Percentiles rank a stretch among this genome's conserved stretches.
phyloP scores from a whole-genome alignment of 2,797 vertebrate species.

The Artibeus lituratus region DNA sequence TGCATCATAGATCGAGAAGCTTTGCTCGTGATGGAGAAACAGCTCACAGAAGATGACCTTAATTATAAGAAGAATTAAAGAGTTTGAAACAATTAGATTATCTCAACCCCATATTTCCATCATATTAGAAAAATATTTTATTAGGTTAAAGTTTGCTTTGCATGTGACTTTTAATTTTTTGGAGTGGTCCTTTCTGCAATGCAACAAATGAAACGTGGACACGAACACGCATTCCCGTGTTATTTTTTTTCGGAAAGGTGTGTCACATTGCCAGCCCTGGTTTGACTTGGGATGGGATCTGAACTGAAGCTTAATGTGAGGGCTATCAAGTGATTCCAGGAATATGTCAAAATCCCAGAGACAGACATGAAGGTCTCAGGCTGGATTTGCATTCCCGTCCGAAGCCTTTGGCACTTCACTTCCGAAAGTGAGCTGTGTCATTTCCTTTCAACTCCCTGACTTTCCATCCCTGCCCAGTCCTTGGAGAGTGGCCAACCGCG shows the following conservation, averaged over 20 bases:
- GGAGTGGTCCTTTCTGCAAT: slow-evolving; percentile 9
- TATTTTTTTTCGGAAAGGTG: neutral
- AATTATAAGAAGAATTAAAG: neutral
- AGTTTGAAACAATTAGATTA: neutral
- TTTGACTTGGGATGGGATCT: slow-evolving; percentile 20
- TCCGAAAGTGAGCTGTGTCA: slow-evolving; percentile 60
- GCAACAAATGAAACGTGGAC: neutral
- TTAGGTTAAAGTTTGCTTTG: neutral
- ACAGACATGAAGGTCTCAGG: slow-evolving; percentile 54
- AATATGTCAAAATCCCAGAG: slow-evolving; percentile 65
- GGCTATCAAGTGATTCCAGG: slow-evolving; percentile 62
- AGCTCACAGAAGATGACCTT: neutral
- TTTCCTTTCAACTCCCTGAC: slow-evolving; percentile 67
- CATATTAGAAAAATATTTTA: neutral
- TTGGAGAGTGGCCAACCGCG: slow-evolving; percentile 73
- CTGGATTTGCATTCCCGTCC: slow-evolving; percentile 63
- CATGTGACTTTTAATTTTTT: neutral
- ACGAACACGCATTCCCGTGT: neutral
- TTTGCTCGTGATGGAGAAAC: neutral
- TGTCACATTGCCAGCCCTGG: neutral
- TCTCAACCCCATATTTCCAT: neutral
- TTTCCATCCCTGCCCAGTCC: slow-evolving; percentile 67
- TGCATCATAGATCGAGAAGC: neutral
- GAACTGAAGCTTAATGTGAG: slow-evolving; percentile 61
- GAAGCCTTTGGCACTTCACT: slow-evolving; percentile 72